Percentiles rank a stretch among this genome's conserved stretches.
Evolutionary conservation across 1,140 invertebrate genomes (phyloP).

Genomic region (Dysdera silvatica): DNA sequence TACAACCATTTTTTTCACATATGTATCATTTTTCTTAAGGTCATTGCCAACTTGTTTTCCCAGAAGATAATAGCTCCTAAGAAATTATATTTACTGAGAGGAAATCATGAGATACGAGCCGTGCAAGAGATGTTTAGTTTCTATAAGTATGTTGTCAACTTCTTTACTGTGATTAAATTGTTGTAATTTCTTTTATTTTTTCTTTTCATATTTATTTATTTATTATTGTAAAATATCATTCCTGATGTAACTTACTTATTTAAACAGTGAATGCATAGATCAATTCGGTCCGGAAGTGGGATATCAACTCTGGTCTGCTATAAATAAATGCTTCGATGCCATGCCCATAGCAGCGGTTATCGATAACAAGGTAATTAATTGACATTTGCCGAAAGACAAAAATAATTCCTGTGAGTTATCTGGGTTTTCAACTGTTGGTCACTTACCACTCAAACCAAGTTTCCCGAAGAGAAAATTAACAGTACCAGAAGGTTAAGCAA

Average conservation of each 20-base stretch:
- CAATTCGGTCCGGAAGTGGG: conserved; percentile 60
- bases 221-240: neutral
- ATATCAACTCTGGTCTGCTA: conserved; percentile 55
- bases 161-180: neutral
- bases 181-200: neutral
- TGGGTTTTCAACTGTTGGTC: no score
- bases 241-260: neutral
- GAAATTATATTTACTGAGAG: conserved; percentile 54
- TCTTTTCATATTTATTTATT: neutral
- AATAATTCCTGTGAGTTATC: no score
- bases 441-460: no score
- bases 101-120: conserved; percentile 57
- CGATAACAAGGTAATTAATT: conserved; percentile 53
- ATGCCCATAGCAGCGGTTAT: conserved; percentile 62
- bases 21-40: conserved; percentile 39
- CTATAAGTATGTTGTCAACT: conserved; percentile 50
- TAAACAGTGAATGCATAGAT: conserved; percentile 49
- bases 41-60: conserved; percentile 56
- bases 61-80: conserved; percentile 55
- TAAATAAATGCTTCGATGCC: conserved; percentile 61
- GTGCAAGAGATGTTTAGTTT: conserved; percentile 65
- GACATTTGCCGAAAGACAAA: no score
- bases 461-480: no score
- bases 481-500: neutral
- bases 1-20: neutral